phyloP scores from a whole-genome alignment of 2,113 vertebrate species.

The Australoheros scitulus region DNA sequence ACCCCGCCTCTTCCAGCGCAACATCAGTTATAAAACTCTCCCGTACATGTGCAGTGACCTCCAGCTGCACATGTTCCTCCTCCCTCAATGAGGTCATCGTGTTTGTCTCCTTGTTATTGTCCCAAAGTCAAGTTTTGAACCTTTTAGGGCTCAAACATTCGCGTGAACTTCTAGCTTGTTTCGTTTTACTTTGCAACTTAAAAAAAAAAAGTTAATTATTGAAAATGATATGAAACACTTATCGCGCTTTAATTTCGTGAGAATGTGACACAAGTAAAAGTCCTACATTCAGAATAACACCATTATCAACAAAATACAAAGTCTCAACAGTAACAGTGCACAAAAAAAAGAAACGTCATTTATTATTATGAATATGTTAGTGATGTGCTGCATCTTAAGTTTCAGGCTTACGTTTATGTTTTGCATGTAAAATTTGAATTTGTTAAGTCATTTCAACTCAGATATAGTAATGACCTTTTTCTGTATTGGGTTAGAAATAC shows the following conservation, averaged over 20 bases:
- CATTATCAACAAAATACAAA: neutral
- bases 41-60: neutral
- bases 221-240: neutral
- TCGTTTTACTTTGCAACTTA: accelerated
- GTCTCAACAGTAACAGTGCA: neutral
- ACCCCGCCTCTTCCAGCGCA: neutral
- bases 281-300: accelerated
- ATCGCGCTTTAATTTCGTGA: neutral
- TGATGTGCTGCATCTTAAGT: neutral
- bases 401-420: neutral
- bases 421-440: neutral
- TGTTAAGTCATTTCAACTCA: accelerated
- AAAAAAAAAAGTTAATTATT: no score
- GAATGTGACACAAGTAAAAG: neutral
- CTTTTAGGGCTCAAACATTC: neutral
- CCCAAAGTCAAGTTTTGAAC: neutral
- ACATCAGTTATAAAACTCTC: neutral
- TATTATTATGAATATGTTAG: accelerated
- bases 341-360: neutral
- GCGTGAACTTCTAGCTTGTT: neutral
- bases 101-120: neutral
- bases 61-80: slow-evolving; percentile 9
- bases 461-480: accelerated
- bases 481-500: neutral
- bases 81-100: neutral